A percentile compares a stretch with the other conserved stretches of the same genome.
Evolutionary conservation across 2,113 vertebrate species (phyloP).

Genomic region (Mustelus asterias): DNA sequence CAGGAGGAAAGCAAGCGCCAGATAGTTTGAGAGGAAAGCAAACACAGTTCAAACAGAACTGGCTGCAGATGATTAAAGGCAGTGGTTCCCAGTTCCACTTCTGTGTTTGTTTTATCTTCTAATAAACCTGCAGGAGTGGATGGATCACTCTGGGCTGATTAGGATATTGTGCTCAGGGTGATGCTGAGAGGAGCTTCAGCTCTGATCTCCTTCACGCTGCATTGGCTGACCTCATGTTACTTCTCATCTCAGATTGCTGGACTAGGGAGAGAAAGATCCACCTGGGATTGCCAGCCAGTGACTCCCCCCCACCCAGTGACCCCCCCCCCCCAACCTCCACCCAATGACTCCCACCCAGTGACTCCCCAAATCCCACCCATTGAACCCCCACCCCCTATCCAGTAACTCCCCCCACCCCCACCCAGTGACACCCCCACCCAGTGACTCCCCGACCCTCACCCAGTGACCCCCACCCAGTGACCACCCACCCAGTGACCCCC

Average conservation of each 20-base stretch:
- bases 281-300: not conserved
- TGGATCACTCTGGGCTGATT: too few relatives aligned
- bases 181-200: not conserved
- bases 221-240: not conserved
- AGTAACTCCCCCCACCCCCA: too few relatives aligned
- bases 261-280: not conserved
- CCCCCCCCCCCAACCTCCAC: too few relatives aligned
- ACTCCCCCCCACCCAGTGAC: not conserved
- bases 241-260: not conserved
- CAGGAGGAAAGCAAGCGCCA: not conserved
- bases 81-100: not conserved
- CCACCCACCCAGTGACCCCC: too few relatives aligned
- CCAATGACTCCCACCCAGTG: too few relatives aligned
- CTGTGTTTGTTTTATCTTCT: not conserved
- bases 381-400: too few relatives aligned
- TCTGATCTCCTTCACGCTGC: not conserved
- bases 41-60: not conserved
- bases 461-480: too few relatives aligned
- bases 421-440: too few relatives aligned
- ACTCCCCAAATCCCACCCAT: too few relatives aligned
- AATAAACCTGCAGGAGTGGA: not conserved
- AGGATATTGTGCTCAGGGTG: not conserved
- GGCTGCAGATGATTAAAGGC: not conserved
- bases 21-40: not conserved
- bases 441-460: too few relatives aligned